A percentile compares a stretch with the other conserved stretches of the same genome.
Evolutionary conservation across 1,140 invertebrate genomes (phyloP).

Genomic region (Archivesica marissinica): DNA sequence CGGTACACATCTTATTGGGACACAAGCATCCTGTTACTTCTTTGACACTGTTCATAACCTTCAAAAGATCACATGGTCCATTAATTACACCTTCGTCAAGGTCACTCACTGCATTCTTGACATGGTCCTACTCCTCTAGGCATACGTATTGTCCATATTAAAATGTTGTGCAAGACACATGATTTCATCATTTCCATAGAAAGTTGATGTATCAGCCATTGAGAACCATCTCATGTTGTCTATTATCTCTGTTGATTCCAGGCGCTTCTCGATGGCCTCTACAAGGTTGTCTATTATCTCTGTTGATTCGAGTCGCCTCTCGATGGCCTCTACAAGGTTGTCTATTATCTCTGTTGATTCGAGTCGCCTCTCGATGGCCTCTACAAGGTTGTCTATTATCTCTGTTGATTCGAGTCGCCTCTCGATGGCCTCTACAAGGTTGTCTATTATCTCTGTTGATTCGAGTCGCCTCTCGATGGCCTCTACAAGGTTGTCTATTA

Average conservation of each 20-base stretch:
- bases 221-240: not conserved
- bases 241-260: not conserved
- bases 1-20: not conserved
- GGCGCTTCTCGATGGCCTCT: not conserved
- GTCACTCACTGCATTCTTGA: not conserved
- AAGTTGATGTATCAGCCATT: not conserved
- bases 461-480: no score
- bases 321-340: no score
- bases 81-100: not conserved
- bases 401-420: no score
- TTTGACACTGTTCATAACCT: not conserved
- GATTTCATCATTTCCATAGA: constrained; percentile 25
- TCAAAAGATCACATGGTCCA: not conserved
- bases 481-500: no score
- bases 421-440: no score
- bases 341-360: no score
- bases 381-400: no score
- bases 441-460: no score
- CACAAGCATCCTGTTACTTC: not conserved
- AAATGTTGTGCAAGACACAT: not conserved
- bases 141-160: not conserved
- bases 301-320: no score
- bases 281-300: not conserved
- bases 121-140: not conserved
- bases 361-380: no score